Evolutionary conservation across 1,140 invertebrate species (phyloP).

Genomic region (Calephelis nemesis): DNA sequence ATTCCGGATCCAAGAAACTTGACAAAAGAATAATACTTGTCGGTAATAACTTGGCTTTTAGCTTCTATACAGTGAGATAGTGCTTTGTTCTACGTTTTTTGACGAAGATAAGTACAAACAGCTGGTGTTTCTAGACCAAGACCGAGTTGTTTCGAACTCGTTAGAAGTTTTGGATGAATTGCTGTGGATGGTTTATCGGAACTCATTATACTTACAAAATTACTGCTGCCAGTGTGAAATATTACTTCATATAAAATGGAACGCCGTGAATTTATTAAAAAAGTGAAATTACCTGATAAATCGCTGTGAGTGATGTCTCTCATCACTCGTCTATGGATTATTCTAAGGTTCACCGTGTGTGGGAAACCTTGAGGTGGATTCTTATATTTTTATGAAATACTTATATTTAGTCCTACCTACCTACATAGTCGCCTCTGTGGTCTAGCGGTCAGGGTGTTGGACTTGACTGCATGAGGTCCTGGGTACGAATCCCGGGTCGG

Average conservation of each 20-base stretch:
- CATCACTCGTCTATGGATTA: constrained; percentile 8
- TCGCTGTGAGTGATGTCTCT: background rate
- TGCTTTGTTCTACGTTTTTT: background rate
- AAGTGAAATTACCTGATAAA: constrained; percentile 11
- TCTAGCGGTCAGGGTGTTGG: too few relatives aligned
- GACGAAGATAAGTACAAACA: constrained; percentile 1
- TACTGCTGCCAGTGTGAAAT: constrained; percentile 9
- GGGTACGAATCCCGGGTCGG: too few relatives aligned
- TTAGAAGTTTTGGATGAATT: constrained; percentile 15
- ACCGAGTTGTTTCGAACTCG: constrained; percentile 10
- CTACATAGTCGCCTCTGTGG: too few relatives aligned
- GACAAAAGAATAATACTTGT: too few relatives aligned
- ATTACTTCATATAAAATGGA: constrained; percentile 14
- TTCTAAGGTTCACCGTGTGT: background rate
- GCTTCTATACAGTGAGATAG: too few relatives aligned
- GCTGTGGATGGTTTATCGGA: constrained; percentile 13
- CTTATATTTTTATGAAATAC: too few relatives aligned
- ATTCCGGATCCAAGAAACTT: too few relatives aligned
- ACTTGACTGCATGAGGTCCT: too few relatives aligned
- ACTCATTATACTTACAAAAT: constrained; percentile 16
- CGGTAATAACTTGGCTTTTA: too few relatives aligned
- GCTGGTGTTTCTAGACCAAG: constrained; percentile 7
- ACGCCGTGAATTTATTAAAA: constrained; percentile 14
- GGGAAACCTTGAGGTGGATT: background rate
- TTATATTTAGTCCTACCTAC: too few relatives aligned